Base-by-base conservation (phyloP, 2,888 invertebrate genomes). In the Bedellia somnulentella region DNA sequence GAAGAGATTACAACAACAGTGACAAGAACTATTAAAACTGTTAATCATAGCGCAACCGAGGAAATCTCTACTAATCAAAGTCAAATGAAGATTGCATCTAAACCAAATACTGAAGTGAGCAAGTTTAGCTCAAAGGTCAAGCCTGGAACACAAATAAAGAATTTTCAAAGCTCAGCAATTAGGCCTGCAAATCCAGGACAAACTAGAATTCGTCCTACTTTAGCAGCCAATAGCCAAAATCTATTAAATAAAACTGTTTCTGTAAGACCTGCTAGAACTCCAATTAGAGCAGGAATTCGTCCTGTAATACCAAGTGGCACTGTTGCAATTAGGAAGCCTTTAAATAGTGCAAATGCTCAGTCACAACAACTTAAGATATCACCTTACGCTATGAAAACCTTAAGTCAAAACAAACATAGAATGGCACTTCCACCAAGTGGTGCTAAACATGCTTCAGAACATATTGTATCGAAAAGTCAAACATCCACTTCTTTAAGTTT, bases 1-100 rank as follows among this genome's bases (percentile, higher is more conserved):
- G 56, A 75, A 53, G 75, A 75, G 52, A 61, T 75, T 18, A 75
- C 73, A 4, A 73, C 73, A 28, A 75, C 75, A 16, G 71, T 75
- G 2, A 75, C 75, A 5, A 71, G 71, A 57, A 75, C 73, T 5
- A 62, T 75, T 37, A 58, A 70, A 44, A 58, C 57, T 15, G 46
- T 55, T 13, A 64, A 68, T 35, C 62, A 70, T 44, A 58, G 57
- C 14, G 46, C 54, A 13, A 64, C 67, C 35, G 62, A 70, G 45
- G 58, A 64, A 46, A 44, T 60, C 16, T 52, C 15, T 6, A 23
- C 15, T 18, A 18, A 9, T 18, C 5, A 5, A 5, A 5, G 9
- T 6, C 5, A 5, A 6, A 18, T 18, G 5, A 18, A 18, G 9
- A n/a, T n/a, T n/a, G n/a, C n/a, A n/a, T n/a, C n/a, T n/a, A 9